A percentile compares a stretch with the other conserved stretches of the same genome.
Conservation (phyloP, 2,797 vertebrate species). For the Scarus forsteni region DNA sequence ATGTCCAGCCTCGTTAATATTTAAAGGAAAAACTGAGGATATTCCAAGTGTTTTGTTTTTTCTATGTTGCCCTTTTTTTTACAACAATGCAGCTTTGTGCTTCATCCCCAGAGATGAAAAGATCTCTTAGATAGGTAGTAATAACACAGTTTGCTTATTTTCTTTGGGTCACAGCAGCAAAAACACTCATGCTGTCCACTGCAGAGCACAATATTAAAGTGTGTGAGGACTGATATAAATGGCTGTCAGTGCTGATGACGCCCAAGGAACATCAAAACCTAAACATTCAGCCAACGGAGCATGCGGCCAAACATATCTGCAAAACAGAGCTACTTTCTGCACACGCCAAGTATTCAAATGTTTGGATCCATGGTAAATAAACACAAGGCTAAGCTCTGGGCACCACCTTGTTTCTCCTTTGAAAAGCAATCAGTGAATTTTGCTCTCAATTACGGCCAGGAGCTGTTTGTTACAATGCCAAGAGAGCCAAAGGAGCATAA, state of each 20-base stretch:
- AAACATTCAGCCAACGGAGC: conserved; percentile 65
- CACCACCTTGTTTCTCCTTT: conserved; percentile 66
- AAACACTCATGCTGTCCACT: conserved; percentile 51
- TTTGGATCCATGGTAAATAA: conserved; percentile 80
- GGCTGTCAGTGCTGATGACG: conserved; percentile 63
- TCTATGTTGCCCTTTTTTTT: conserved; percentile 44
- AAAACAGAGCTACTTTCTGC: conserved; percentile 55
- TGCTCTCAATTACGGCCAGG: conserved; percentile 70
- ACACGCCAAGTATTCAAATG: conserved; percentile 65
- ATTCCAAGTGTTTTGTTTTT: conserved; percentile 25
- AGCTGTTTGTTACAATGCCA: conserved; percentile 57
- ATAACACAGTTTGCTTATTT: conserved; percentile 72
- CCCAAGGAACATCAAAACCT: conserved; percentile 65
- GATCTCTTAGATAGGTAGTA: conserved; percentile 61
- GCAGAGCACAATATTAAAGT: conserved; percentile 65
- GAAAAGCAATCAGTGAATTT: conserved; percentile 79
- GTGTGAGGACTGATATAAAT: conserved; percentile 65
- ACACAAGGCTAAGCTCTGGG: conserved; percentile 61
- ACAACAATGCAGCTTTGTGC: conserved; percentile 57
- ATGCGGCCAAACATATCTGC: conserved; percentile 64
- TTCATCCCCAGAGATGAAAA: conserved; percentile 68
- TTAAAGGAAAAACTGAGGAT: conserved; percentile 27
- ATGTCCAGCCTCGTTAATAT: conserved; percentile 15
- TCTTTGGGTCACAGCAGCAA: conserved; percentile 72
- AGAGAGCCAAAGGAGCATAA: conserved; percentile 43